phyloP scores from a whole-genome alignment of 1,140 invertebrate genomes.

The Antheraea mylitta region DNA sequence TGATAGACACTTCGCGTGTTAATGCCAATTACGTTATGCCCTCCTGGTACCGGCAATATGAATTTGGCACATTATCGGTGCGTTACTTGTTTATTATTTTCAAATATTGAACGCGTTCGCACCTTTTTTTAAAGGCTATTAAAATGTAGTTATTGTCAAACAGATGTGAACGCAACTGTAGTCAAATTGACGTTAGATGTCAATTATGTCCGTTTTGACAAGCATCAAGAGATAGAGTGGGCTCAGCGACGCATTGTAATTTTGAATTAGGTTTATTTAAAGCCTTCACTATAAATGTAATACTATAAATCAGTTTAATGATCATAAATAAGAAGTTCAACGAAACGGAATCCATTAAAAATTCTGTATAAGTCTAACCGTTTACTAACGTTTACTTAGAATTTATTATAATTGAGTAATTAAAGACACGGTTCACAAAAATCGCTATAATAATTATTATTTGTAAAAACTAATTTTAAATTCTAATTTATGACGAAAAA shows the following conservation, averaged over 20 bases:
- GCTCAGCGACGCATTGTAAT: neutral
- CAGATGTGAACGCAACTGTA: constrained; percentile 25
- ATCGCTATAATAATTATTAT: neutral
- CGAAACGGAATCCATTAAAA: neutral
- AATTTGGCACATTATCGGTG: constrained; percentile 70
- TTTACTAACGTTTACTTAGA: neutral
- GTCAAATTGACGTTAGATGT: constrained; percentile 1
- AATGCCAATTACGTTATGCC: constrained; percentile 55
- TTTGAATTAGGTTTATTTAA: neutral
- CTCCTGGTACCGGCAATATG: constrained; percentile 43
- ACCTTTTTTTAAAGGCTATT: constrained; percentile 61
- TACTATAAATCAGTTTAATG: neutral
- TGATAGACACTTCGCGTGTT: constrained; percentile 75
- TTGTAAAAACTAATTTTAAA: neutral
- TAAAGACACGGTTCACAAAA: neutral
- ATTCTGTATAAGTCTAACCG: neutral
- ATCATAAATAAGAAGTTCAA: neutral
- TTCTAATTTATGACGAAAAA: neutral
- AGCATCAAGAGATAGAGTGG: neutral
- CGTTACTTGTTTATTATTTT: constrained; percentile 44
- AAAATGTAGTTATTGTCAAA: constrained; percentile 45
- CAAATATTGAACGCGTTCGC: constrained; percentile 51
- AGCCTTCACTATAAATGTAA: neutral
- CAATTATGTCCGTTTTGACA: neutral
- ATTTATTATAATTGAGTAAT: neutral